Evolutionary conservation across 2,113 vertebrate species (phyloP), one percentile per base, ranked within the genome.

Genomic region (Seriola rivoliana): DNA sequence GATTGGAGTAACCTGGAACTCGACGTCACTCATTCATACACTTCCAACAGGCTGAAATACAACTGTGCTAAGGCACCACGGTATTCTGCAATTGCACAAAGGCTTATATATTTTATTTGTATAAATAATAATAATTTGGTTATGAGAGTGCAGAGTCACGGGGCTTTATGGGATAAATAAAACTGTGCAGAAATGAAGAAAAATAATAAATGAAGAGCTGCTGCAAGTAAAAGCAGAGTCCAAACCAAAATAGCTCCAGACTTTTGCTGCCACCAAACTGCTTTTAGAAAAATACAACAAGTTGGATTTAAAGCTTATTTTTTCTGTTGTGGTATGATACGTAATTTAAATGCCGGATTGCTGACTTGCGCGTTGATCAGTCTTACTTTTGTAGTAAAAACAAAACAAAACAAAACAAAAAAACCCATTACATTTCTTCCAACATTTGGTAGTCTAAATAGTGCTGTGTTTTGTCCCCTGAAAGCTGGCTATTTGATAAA

Each of bases 401-500:
- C 12, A 17, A 44, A 76, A 60, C 32, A 40, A 38, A 65, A n/a
- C 12, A 64, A 62, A 60, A 36, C 58, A 36, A 64, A 44, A 66
- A 62, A 29, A 8, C 34, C 46, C 70, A 81, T 85, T 67, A 88
- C 81, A 82, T 88, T 91, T 86, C 50, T 59, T 57, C 76, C 72
- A 85, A 88, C 88, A 76, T 90, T 90, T 91, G 87, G 82, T 79
- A 88, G 87, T 89, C 82, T 89, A 92, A 93, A 89, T 78, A 85
- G 87, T 58, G 89, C 82, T 48, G 88, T 62, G 91, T 91, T 93
- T 87, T 92, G 89, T 91, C 74, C 90, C 75, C 73, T 89, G 90
- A 85, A 92, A 91, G 89, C 92, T 85, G 91, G 82, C 90, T 90
- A 74, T 87, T 88, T 92, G 91, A 92, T 92, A 91, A 92, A 93